A percentile compares a stretch with the other conserved stretches of the same genome.
These are phyloP conservation scores for Trochalopteron elliotii DNA, from an alignment of 2,113 vertebrate species.

Conservation along the genomic window DNA sequence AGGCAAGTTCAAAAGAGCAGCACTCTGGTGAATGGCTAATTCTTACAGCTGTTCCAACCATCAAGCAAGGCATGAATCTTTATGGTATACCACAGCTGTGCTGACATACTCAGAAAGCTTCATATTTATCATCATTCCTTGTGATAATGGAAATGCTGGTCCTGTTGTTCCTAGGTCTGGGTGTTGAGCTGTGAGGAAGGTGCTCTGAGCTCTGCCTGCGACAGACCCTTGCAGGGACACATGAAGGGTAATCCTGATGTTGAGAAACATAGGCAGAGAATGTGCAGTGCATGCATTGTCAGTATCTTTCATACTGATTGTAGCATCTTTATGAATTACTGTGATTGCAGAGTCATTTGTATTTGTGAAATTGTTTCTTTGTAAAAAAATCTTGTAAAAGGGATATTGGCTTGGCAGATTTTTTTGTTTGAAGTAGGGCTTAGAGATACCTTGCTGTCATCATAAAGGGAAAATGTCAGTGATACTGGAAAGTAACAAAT, in stretches of 20 bases:
- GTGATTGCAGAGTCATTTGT: not conserved
- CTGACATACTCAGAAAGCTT: not conserved
- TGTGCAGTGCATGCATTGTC: not conserved
- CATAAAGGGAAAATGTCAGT: not conserved
- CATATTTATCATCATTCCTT: not conserved
- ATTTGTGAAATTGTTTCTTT: not conserved
- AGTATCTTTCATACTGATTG: not conserved
- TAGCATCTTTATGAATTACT: not conserved
- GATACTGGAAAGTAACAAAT: not conserved
- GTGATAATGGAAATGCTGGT: rapidly evolving
- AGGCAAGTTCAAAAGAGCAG: not conserved
- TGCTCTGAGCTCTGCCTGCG: not conserved
- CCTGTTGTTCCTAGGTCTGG: not conserved
- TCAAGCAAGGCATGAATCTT: not conserved
- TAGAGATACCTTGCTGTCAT: not conserved
- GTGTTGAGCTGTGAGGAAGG: not conserved
- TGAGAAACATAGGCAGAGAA: not conserved
- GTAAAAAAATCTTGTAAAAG: not conserved
- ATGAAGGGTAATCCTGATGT: not conserved
- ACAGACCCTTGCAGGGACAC: not conserved
- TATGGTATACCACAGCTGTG: not conserved
- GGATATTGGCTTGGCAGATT: not conserved
- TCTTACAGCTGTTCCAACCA: not conserved
- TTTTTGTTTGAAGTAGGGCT: not conserved
- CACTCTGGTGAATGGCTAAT: not conserved